Conservation (phyloP, 2,797 vertebrate species). For the Selene dorsalis region DNA sequence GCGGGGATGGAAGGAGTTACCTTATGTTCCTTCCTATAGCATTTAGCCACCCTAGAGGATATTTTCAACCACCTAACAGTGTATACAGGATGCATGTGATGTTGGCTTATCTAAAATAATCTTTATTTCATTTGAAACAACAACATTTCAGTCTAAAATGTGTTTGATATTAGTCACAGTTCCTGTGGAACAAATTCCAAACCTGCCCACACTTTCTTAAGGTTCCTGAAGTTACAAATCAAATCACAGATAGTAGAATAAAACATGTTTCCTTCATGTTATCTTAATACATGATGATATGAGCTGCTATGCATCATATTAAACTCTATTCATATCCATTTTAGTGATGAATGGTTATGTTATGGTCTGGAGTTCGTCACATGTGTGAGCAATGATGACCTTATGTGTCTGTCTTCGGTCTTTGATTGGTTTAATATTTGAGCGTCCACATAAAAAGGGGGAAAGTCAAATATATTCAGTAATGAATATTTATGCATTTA, state of each 20-base stretch:
- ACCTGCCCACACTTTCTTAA: constrained; percentile 11
- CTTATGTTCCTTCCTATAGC: not conserved
- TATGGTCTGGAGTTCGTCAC: constrained; percentile 47
- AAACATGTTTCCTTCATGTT: not conserved
- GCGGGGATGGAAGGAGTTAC: not conserved
- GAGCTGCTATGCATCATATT: constrained; percentile 17
- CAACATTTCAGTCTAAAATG: constrained; percentile 28
- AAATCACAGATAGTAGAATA: constrained; percentile 9
- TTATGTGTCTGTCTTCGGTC: constrained; percentile 25
- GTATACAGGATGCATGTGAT: not conserved
- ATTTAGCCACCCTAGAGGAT: constrained; percentile 3
- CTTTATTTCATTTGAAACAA: constrained; percentile 19
- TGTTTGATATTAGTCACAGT: constrained; percentile 31
- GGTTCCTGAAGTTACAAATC: constrained; percentile 28
- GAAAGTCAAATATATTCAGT: constrained; percentile 25
- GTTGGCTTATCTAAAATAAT: not conserved
- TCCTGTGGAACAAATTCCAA: constrained; percentile 34
- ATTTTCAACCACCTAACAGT: constrained; percentile 10
- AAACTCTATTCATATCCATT: constrained; percentile 15
- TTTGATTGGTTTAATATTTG: constrained; percentile 40
- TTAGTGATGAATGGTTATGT: constrained; percentile 27
- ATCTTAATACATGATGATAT: constrained; percentile 12
- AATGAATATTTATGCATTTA: constrained; percentile 33
- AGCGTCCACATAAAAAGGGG: constrained; percentile 25
- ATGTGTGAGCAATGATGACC: constrained; percentile 46